Conservation (phyloP, 2,113 vertebrate species). For the Anser brachyrhynchus region DNA sequence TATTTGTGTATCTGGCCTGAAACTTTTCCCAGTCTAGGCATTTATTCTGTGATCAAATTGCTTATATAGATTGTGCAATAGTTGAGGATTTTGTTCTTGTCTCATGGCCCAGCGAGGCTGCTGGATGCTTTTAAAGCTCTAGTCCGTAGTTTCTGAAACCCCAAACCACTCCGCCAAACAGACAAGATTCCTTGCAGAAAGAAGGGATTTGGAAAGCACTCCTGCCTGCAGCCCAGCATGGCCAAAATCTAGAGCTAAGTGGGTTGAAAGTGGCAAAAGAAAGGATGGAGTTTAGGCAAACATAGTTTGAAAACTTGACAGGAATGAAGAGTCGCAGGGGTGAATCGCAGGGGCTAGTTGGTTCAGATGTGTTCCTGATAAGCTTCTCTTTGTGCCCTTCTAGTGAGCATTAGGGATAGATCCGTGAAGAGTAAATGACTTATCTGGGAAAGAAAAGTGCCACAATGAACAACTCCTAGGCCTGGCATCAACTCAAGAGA, state of each 20-base stretch:
- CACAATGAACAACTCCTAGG: background rate
- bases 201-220: background rate
- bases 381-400: background rate
- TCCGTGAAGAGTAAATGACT: background rate
- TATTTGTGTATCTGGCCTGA: background rate
- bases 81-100: background rate
- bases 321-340: background rate
- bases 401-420: background rate
- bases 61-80: background rate
- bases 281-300: background rate
- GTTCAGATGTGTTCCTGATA: background rate
- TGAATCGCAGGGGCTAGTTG: background rate
- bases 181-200: background rate
- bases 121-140: background rate
- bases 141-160: background rate
- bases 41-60: background rate
- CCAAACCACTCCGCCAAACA: background rate
- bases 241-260: background rate
- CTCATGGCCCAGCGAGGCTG: background rate
- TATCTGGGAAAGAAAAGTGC: background rate
- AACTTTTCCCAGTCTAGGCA: background rate
- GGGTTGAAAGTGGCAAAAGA: background rate
- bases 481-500: background rate
- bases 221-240: background rate
- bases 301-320: background rate